These are phyloP conservation scores for Sarotherodon lohbergeri DNA, from an alignment of 2,113 vertebrate species.

Conservation along the genomic window DNA sequence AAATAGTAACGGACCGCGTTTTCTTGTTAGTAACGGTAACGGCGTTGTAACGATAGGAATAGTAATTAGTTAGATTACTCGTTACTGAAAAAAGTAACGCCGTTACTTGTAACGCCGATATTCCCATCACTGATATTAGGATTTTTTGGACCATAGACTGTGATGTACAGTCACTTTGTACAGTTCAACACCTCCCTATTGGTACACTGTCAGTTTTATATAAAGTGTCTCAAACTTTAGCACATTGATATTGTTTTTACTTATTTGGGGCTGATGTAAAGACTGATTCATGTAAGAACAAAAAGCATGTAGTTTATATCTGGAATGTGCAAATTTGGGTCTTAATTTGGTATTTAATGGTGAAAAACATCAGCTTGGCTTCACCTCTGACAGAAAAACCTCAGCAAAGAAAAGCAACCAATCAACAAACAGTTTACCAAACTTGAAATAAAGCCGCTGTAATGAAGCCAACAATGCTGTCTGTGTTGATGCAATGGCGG, in stretches of 20 bases:
- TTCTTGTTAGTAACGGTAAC: too few species aligned
- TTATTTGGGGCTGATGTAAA: neutral
- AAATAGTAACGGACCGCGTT: too few species aligned
- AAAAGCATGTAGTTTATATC: neutral
- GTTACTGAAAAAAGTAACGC: too few species aligned
- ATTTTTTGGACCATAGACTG: too few species aligned
- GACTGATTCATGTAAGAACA: neutral
- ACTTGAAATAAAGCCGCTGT: neutral
- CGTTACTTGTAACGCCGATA: too few species aligned
- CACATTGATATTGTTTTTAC: neutral
- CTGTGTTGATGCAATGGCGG: neutral
- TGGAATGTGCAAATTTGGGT: neutral
- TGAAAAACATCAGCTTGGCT: neutral
- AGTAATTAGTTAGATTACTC: too few species aligned
- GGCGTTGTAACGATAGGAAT: too few species aligned
- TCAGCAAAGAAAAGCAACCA: neutral
- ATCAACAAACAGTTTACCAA: neutral
- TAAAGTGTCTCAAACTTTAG: too few species aligned
- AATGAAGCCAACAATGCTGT: neutral
- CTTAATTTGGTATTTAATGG: fast-evolving
- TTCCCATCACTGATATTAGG: too few species aligned
- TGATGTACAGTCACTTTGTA: too few species aligned
- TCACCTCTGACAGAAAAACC: neutral
- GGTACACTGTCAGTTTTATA: too few species aligned
- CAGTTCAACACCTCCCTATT: too few species aligned